A percentile compares a stretch with the other conserved stretches of the same genome.
Conservation (phyloP, 2,797 vertebrate genomes). For the Hylomyscus alleni region DNA sequence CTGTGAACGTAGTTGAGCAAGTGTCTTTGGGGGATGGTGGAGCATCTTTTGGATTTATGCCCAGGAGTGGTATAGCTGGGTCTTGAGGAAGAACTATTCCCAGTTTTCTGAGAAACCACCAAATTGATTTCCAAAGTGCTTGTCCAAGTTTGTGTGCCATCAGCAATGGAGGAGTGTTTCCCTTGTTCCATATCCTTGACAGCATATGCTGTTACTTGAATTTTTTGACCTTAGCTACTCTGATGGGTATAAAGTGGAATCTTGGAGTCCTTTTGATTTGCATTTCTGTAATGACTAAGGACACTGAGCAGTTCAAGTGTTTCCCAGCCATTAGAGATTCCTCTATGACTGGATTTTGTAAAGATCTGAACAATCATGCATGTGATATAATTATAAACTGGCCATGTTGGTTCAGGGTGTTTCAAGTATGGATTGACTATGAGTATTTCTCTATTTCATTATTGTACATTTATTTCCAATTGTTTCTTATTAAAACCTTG, state of each 20-base stretch:
- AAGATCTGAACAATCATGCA: conserved; percentile 44
- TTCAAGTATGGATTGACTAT: conserved; percentile 44
- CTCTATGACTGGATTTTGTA: conserved; percentile 35
- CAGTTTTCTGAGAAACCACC: too few species aligned
- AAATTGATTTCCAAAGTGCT: neutral
- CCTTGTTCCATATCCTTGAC: neutral
- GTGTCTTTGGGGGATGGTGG: too few species aligned
- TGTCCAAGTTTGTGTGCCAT: neutral
- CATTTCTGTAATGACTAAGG: neutral
- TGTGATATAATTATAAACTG: conserved; percentile 56
- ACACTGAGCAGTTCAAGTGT: neutral
- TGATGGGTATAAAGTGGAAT: neutral
- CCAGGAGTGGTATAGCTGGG: too few species aligned
- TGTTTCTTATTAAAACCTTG: conserved; percentile 29
- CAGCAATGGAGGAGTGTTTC: neutral
- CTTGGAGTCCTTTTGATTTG: neutral
- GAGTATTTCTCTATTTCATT: neutral
- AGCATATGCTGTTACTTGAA: neutral
- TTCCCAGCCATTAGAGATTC: neutral
- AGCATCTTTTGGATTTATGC: too few species aligned
- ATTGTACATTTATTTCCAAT: neutral
- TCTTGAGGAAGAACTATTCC: too few species aligned
- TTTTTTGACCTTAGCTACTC: neutral
- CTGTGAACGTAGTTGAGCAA: too few species aligned
- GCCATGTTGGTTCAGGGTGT: conserved; percentile 13